Base-by-base conservation (phyloP, 2,797 vertebrate genomes). In the Peromyscus nudipes region DNA sequence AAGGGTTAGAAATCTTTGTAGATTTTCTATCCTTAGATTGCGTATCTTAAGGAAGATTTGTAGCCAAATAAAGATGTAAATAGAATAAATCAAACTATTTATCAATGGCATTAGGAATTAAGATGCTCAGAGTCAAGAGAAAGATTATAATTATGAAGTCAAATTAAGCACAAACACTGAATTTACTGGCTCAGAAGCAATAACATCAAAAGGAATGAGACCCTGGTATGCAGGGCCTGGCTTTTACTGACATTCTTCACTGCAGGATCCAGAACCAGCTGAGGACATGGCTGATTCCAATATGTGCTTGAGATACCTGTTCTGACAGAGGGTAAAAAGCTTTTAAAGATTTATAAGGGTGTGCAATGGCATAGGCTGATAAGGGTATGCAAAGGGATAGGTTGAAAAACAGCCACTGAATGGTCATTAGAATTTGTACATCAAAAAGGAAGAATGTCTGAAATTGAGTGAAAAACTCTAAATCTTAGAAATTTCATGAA, bases 231-330 rank as follows among this genome's bases (percentile, higher is more conserved):
- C 76, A 37, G 13, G 90, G 69, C 31, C 7, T 76, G 6, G 6
- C 69, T 69, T 81, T 57, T 83, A 83, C 55, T 19, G 49, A n/a
- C 65, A 37, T 65, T 95, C 71, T 13, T 81, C 75, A 64, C 16
- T 46, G 67, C 0, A 62, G 31, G 16, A 92, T 55, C 55, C 23
- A 94, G 55, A 64, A 49, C 12, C 55, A 34, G 52, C 40, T 64
- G 23, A 91, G 87, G 19, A 94, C 89, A 94, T 46, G 34, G 34
- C 62, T 93, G 40, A 40, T 77, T 92, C 52, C 85, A 76, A 55
- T 46, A 16, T 16, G 37, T 73, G 6, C 12, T 25, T 46, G 23
- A 46, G 40, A 64, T 43, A 43, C 27, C 37, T 19, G 14, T 29
- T 64, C 16, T 83, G 81, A 31, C 9, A 19, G 23, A 40, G 82